Evolutionary conservation across 1,140 invertebrate species (phyloP).

Genomic region (Ostrea edulis): DNA sequence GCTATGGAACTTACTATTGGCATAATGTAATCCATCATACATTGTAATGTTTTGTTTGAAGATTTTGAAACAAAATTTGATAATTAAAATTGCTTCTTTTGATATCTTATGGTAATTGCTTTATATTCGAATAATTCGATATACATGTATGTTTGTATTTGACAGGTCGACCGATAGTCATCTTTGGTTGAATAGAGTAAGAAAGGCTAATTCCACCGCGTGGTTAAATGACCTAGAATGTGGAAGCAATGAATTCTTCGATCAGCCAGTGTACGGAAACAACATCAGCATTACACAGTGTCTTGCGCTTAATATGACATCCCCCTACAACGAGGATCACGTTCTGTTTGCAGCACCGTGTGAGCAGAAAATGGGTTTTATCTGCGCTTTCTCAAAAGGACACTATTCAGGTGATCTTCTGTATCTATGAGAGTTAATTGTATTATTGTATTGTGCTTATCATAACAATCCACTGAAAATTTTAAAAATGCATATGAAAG

Average conservation of each 20-base stretch:
- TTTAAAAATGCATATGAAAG: too few species aligned
- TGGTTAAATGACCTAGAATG: background rate
- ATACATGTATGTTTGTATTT: background rate
- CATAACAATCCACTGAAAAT: too few species aligned
- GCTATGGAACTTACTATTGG: too few species aligned
- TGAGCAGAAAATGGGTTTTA: background rate
- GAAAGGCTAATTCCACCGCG: background rate
- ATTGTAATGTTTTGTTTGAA: too few species aligned
- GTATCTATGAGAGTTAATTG: background rate
- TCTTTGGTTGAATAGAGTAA: constrained; percentile 8
- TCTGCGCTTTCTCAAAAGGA: background rate
- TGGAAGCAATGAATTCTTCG: background rate
- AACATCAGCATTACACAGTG: background rate
- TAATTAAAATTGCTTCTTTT: too few species aligned
- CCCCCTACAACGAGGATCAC: background rate
- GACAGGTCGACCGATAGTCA: background rate
- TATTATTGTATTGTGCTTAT: too few species aligned
- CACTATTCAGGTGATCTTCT: background rate
- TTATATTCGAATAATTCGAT: background rate
- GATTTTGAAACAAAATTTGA: too few species aligned
- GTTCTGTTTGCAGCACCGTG: constrained; percentile 8
- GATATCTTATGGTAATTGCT: too few species aligned
- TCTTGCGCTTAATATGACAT: constrained; percentile 5
- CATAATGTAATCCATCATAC: too few species aligned
- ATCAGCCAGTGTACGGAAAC: background rate